Evolutionary conservation across 2,888 invertebrate genomes (phyloP), one percentile per base, ranked within the genome.

Genomic region (Caenorhabditis macrosperma): DNA sequence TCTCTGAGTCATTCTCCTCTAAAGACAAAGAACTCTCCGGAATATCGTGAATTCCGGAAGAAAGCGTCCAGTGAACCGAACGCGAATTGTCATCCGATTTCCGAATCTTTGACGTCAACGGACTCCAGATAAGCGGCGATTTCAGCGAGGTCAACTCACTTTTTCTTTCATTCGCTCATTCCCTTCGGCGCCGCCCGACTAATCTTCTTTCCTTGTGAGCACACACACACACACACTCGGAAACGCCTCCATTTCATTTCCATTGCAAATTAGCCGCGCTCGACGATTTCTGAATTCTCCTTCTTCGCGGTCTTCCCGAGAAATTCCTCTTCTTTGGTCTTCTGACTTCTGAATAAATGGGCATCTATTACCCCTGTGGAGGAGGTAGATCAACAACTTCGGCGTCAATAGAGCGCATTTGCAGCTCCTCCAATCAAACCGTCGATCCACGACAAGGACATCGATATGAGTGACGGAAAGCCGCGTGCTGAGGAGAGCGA

Each of bases 401-500:
- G n/a, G n/a, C n/a, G n/a, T n/a, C n/a, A n/a, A 20, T 9, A 38
- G 57, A 20, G 33, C 20, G 12, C 38, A n/a, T n/a, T n/a, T 59
- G 17, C 46, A 79, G 79, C 79, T 22, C 79, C 79, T n/a, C 79
- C 79, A 41, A 64, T 74, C 20, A 75, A 79, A 50, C 79, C 79
- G 35, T 60, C 57, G 59, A 12, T 52, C 3, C 33, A 57, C 12
- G 66, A 69, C 38, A 74, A 78, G 22, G 71, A 78, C 38, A 9
- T 57, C 41, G 57, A 77, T 28, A 48, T 52, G 12, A 68, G 55
- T 48, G 59, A 41, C n/a, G 64, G 28, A 9, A 57, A 68, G 22
- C 66, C 71, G 20, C 55, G 38, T 41, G 69, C 66, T 0, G 79
- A 75, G 44, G 75, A 69, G 28, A 57, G 35, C 12, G 69, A 60